phyloP scores from a whole-genome alignment of 2,888 invertebrate species.

The Amblyjoppa proteus region DNA sequence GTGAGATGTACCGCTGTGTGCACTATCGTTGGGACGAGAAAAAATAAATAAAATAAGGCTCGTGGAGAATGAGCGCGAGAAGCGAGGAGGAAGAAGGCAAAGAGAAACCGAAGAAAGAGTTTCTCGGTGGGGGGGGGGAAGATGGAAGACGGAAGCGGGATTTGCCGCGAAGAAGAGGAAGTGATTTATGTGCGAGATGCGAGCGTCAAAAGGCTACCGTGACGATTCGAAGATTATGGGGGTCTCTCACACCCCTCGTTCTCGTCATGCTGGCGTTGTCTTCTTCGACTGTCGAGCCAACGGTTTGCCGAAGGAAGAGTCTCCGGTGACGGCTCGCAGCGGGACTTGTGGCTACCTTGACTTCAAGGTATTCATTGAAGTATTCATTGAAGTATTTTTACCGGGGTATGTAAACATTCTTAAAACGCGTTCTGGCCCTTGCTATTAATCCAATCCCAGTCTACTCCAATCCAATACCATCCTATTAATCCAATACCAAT shows the following conservation, averaged over 20 bases:
- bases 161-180: neutral
- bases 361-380: too few species aligned
- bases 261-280: neutral
- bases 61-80: constrained; percentile 9
- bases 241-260: neutral
- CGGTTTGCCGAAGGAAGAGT: neutral
- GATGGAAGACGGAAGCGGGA: neutral
- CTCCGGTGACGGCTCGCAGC: too few species aligned
- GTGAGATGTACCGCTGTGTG: neutral
- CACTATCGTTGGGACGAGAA: neutral
- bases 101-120: neutral
- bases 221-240: neutral
- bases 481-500: too few species aligned
- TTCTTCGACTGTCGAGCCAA: too few species aligned
- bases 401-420: too few species aligned
- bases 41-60: neutral
- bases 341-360: too few species aligned
- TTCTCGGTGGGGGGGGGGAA: neutral
- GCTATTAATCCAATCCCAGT: too few species aligned
- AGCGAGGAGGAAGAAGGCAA: neutral
- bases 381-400: too few species aligned
- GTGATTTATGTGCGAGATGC: constrained; percentile 20
- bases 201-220: neutral
- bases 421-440: too few species aligned
- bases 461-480: too few species aligned